Base-by-base conservation (phyloP, 2,113 vertebrate species). In the Polyodon spathula region DNA sequence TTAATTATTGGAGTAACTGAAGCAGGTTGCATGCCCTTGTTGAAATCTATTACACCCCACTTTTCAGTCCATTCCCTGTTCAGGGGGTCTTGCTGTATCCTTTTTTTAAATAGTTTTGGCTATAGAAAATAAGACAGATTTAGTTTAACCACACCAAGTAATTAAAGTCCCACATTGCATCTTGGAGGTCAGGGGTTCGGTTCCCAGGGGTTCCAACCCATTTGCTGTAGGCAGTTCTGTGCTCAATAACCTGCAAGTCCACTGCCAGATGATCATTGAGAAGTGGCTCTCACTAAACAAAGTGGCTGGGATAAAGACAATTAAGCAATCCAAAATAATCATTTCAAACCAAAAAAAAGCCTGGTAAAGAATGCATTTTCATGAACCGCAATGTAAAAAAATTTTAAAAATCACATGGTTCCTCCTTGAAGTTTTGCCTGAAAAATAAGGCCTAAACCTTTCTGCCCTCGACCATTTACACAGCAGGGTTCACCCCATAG, bases 401-500 rank as follows among this genome's bases (percentile, higher is more conserved):
- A n/a, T n/a, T n/a, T n/a, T n/a, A 5, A 2, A n/a, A 37, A 27
- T 27, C 27, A 27, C 27, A 27, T 27, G 27, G 27, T 27, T 27
- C 27, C 27, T 27, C 27, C 27, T 27, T 27, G 27, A 1, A 76
- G 73, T 72, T 63, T 64, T 68, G 73, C 68, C 53, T 56, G 42
- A 42, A 15, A 54, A 56, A 62, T 68, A 60, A 69, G 63, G 70
- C 70, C 16, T 58, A 71, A 66, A 73, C 68, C 70, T 63, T 63
- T 46, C 44, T 40, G 66, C 63, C 59, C 52, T 40, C 62, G n/a
- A 64, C n/a, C 63, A 68, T 68, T 65, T 66, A 52, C 56, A 54
- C 54, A 64, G 68, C 57, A 62, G 57, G 62, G 56, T 54, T 68
- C 68, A 78, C 73, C 74, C 76, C 64, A 76, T 62, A 62, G 75